Base-by-base conservation (phyloP, 2,888 invertebrate species). In the Trachelus iudaicus region DNA sequence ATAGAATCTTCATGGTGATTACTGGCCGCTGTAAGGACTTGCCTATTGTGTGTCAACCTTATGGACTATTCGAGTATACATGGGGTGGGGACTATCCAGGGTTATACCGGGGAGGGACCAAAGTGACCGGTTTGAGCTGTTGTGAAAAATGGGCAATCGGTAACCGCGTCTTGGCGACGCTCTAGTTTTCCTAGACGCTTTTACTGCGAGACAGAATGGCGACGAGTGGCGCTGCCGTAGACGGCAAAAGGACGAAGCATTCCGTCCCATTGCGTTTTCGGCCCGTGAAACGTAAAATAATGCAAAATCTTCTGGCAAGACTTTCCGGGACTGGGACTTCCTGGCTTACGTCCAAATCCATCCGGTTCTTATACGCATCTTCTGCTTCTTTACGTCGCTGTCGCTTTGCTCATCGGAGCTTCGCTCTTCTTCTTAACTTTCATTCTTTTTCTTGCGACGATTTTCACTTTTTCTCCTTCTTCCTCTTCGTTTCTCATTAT, bases 291-390 rank as follows among this genome's bases (percentile, higher is more conserved):
- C 76, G 82, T 82, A 85, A 85, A 81, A 80, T 80, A 80, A 85
- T 85, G 83, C 81, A 81, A 82, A 83, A 82, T 84, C 81, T 83
- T 81, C 81, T 78, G 82, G 77, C 78, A 81, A 76, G 78, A 77
- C 71, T 71, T 33, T 23, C 23, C 15, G 1, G 23, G 15, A 23
- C 40, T 23, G 23, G 40, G 23, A 71, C 71, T 79, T 77, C 80
- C 74, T 80, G 80, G 81, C 76, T 76, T 79, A 76, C 76, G 80
- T 80, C 83, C 82, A 82, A 83, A 79, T 81, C 78, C 73, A 78
- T 77, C 77, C 79, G 77, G 79, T 80, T 82, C 81, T 81, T 81
- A 82, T 83, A 73, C 73, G 40, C 40, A 23, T 56, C 40, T 56
- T 9, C 6, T 56, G 40, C 15, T 11, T 12, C 3, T 35, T 15